Evolutionary conservation across 2,113 vertebrate genomes (phyloP).

Genomic region (Misgurnus anguillicaudatus): DNA sequence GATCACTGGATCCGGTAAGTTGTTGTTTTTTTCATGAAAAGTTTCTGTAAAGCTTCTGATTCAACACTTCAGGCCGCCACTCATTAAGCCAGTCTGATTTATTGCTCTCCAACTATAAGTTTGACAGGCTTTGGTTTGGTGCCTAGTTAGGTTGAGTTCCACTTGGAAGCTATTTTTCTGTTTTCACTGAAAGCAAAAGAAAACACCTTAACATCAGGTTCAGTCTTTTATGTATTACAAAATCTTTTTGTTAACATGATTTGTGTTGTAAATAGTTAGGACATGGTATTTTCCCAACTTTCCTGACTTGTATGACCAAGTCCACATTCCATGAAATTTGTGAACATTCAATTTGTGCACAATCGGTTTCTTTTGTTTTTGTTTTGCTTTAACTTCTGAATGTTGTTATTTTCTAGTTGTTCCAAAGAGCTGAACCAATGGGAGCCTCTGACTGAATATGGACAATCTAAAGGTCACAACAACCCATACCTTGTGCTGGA

Average conservation of each 20-base stretch:
- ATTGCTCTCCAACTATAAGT: background rate
- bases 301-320: no score
- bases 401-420: constrained; percentile 74
- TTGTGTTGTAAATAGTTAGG: no score
- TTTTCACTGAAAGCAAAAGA: background rate
- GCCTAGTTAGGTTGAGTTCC: no score
- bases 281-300: no score
- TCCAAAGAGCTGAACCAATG: constrained; percentile 98
- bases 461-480: constrained; percentile 95
- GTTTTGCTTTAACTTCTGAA: background rate
- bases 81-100: background rate
- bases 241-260: no score
- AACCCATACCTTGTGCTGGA: constrained; percentile 96
- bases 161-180: no score
- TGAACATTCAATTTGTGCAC: background rate
- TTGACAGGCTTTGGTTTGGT: background rate
- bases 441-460: constrained; percentile 95
- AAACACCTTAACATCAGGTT: background rate
- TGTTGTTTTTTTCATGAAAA: background rate
- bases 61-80: background rate
- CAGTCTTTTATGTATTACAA: background rate
- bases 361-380: background rate
- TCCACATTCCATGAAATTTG: background rate
- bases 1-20: constrained; percentile 96
- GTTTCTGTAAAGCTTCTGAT: background rate